These are phyloP conservation scores for Ryuthela nishihirai DNA, from an alignment of 2,888 invertebrate species.

Conservation along the genomic window DNA sequence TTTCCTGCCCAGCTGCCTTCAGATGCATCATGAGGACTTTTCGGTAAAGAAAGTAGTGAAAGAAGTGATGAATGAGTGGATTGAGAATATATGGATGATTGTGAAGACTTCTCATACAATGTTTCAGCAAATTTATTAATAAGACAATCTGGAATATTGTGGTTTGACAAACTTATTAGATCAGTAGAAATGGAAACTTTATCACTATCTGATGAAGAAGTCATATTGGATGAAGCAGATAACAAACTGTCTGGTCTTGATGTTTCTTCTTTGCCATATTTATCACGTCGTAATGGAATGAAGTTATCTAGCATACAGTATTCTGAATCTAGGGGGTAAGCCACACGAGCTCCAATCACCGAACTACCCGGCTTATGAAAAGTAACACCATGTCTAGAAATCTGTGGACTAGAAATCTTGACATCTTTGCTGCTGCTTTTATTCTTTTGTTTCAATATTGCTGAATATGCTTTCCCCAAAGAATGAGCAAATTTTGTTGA, in stretches of 20 bases:
- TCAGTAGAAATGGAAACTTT: conserved; percentile 30
- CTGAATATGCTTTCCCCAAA: neutral
- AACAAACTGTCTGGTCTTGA: conserved; percentile 53
- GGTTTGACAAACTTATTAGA: too few species aligned
- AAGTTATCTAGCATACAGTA: conserved; percentile 62
- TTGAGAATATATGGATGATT: neutral
- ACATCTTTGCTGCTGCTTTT: neutral
- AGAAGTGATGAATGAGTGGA: too few species aligned
- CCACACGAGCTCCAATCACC: conserved; percentile 73
- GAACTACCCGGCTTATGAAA: neutral
- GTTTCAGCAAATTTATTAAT: too few species aligned
- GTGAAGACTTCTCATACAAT: too few species aligned
- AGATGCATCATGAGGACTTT: conserved; percentile 1
- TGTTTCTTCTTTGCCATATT: neutral
- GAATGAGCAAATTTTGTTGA: conserved; percentile 1
- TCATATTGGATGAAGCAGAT: conserved; percentile 55
- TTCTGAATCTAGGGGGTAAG: conserved; percentile 61
- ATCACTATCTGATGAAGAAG: conserved; percentile 54
- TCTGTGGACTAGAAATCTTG: too few species aligned
- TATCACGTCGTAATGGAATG: neutral
- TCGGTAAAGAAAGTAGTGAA: too few species aligned
- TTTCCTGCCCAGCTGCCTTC: too few species aligned
- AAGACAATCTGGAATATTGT: too few species aligned
- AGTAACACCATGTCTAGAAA: too few species aligned
- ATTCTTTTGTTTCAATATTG: neutral